These are phyloP conservation scores for Raja brachyura DNA, from an alignment of 2,113 vertebrate species.

Conservation along the genomic window DNA sequence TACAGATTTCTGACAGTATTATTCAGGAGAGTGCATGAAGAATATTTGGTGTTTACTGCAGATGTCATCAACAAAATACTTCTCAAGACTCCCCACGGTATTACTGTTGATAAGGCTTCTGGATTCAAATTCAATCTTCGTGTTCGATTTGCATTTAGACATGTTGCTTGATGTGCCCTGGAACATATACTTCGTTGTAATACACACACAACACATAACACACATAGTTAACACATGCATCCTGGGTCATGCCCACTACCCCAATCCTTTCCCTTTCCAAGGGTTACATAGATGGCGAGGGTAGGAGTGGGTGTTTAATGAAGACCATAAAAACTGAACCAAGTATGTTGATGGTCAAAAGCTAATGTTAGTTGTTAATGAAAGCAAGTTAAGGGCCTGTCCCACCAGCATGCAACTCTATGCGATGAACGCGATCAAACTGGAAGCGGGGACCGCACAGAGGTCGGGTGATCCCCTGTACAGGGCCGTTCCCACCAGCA, in stretches of 20 bases:
- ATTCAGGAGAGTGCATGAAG: slow-evolving; percentile 1
- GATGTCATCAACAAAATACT: slow-evolving; percentile 7
- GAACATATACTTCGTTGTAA: not conserved
- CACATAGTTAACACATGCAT: no score
- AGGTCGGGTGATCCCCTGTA: no score
- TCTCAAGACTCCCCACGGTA: not conserved
- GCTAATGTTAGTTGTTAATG: not conserved
- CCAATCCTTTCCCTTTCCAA: not conserved
- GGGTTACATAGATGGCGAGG: no score
- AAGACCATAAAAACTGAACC: not conserved
- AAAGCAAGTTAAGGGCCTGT: not conserved
- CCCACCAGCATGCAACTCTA: no score
- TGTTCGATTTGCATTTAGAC: not conserved
- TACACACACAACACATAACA: not conserved
- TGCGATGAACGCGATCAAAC: no score
- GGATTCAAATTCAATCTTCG: not conserved
- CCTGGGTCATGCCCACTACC: not conserved
- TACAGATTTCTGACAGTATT: slow-evolving; percentile 23
- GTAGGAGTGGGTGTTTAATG: not conserved
- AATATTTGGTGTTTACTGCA: not conserved
- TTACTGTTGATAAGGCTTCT: not conserved
- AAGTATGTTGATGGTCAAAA: not conserved
- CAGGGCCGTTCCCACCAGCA: no score
- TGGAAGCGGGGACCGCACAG: no score
- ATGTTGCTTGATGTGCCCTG: not conserved